These are phyloP conservation scores for Xanthia icteritia DNA, from an alignment of 2,888 invertebrate genomes.

Conservation along the genomic window DNA sequence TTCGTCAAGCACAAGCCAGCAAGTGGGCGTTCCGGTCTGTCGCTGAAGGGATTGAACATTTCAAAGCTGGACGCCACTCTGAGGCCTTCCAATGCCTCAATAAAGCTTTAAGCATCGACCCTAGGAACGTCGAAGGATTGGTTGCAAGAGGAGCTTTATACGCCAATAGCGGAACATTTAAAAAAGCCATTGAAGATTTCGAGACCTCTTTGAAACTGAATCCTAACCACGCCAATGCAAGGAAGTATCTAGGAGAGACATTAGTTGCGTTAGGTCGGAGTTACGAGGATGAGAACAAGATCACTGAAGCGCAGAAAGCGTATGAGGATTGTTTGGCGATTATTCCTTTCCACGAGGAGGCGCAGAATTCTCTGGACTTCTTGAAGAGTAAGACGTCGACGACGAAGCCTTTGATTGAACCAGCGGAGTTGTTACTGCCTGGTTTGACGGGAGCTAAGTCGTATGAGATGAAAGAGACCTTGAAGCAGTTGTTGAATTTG, in stretches of 20 bases:
- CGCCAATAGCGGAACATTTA: constrained; percentile 98
- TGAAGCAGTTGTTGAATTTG: constrained; percentile 91
- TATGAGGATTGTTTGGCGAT: constrained; percentile 96
- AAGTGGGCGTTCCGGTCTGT: constrained; percentile 98
- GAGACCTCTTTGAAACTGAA: constrained; percentile 97
- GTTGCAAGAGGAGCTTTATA: constrained; percentile 97
- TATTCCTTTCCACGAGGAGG: constrained; percentile 96
- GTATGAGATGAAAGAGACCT: constrained; percentile 92
- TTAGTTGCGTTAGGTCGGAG: constrained; percentile 96
- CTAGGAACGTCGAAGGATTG: constrained; percentile 97
- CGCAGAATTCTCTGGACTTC: constrained; percentile 95
- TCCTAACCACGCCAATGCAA: constrained; percentile 97
- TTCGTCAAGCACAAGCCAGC: constrained; percentile 97
- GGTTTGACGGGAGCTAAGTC: constrained; percentile 90
- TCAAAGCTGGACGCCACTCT: constrained; percentile 97
- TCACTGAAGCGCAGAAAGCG: constrained; percentile 95
- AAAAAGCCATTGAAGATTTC: constrained; percentile 98
- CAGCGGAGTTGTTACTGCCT: constrained; percentile 91
- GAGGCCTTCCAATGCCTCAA: constrained; percentile 98
- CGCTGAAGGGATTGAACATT: constrained; percentile 98
- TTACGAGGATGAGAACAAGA: constrained; percentile 96
- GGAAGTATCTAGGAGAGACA: constrained; percentile 98
- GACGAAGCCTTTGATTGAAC: constrained; percentile 91
- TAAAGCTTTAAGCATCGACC: constrained; percentile 97
- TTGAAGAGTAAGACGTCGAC: constrained; percentile 92